Conservation (phyloP, 2,113 vertebrate genomes). For the Morone saxatilis region DNA sequence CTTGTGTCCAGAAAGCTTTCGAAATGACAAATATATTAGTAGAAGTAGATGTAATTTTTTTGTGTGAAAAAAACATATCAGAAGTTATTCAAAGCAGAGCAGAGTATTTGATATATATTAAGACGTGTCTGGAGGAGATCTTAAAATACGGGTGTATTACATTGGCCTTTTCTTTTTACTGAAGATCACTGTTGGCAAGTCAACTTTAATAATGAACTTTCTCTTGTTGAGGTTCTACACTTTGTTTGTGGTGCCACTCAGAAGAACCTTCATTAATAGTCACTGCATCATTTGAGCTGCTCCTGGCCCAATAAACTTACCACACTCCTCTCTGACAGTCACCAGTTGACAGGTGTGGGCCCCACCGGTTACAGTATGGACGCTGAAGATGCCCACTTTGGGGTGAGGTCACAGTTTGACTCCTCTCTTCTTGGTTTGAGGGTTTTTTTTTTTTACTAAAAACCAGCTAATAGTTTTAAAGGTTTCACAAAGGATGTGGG, state of each 20-base stretch:
- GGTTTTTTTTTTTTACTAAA: conserved; percentile 8
- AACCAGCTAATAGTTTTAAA: neutral
- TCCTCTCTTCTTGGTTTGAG: conserved; percentile 25
- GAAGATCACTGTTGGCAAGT: neutral
- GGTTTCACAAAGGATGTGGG: conserved; percentile 25
- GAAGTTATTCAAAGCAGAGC: too few species aligned
- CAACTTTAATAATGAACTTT: neutral
- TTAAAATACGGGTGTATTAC: neutral
- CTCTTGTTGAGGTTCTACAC: neutral
- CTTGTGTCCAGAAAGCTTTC: neutral
- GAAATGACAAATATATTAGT: too few species aligned
- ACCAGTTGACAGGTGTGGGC: conserved; percentile 60
- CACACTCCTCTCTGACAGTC: conserved; percentile 31
- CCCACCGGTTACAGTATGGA: conserved; percentile 61
- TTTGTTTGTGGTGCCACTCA: neutral
- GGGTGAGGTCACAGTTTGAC: conserved; percentile 66
- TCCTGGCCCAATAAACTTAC: neutral
- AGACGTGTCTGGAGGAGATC: neutral
- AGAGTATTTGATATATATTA: too few species aligned
- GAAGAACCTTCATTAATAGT: neutral
- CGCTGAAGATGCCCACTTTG: conserved; percentile 64
- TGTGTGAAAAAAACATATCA: too few species aligned
- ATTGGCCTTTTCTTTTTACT: neutral
- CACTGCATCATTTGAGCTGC: neutral
- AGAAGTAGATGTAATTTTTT: too few species aligned